Evolutionary conservation across 2,797 vertebrate species (phyloP).

Genomic region (Sebastes umbrosus): DNA sequence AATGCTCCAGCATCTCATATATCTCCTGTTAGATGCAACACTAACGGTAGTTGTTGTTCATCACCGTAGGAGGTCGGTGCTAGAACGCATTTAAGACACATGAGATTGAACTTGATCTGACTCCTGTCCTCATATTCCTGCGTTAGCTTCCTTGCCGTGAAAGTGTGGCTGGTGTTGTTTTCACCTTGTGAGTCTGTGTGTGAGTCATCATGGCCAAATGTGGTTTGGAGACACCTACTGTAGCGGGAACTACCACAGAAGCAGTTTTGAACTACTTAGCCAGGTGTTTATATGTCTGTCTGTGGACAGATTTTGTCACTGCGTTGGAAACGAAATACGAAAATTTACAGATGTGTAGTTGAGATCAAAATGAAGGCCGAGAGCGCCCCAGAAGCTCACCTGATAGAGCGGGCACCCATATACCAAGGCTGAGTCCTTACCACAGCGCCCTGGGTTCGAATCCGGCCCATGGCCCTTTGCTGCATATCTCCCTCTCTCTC

Average conservation of each 20-base stretch:
- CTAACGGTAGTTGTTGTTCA: neutral
- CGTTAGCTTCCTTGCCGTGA: neutral
- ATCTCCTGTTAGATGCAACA: neutral
- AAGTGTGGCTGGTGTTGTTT: neutral
- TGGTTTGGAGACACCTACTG: neutral
- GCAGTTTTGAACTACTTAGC: neutral
- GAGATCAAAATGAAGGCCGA: no score
- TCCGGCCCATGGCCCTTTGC: no score
- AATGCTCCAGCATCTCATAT: neutral
- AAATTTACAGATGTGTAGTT: no score
- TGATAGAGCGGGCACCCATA: no score
- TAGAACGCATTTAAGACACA: neutral
- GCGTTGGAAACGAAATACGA: no score
- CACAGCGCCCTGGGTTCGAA: no score
- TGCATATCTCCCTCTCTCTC: no score
- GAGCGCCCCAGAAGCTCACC: no score
- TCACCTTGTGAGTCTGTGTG: neutral
- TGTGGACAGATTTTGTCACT: neutral
- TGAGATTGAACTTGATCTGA: constrained; percentile 8
- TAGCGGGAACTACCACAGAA: neutral
- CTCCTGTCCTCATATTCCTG: neutral
- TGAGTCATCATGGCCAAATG: neutral
- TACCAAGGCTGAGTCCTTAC: no score
- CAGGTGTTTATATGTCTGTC: neutral
- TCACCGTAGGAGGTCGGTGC: neutral